Conservation (phyloP, 2,888 invertebrate genomes). For the Drosophila prolongata region DNA sequence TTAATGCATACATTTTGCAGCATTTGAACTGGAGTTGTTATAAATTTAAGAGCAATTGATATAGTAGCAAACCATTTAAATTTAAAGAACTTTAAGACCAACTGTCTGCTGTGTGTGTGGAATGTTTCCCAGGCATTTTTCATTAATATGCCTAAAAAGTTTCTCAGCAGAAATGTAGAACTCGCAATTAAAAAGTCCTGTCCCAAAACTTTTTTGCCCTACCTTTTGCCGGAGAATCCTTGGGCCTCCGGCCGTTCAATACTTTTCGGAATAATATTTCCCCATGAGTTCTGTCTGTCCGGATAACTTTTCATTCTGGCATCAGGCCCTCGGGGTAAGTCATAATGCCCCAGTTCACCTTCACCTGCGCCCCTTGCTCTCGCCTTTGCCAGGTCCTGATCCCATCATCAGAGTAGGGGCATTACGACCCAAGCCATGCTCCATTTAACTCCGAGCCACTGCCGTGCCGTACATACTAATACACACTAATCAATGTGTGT, state of each 20-base stretch:
- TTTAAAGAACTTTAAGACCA: neutral
- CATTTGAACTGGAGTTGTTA: neutral
- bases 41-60: neutral
- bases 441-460: constrained; percentile 62
- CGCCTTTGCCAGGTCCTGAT: constrained; percentile 24
- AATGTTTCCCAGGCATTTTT: constrained; percentile 36
- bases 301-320: constrained; percentile 51
- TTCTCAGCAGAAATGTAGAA: constrained; percentile 16
- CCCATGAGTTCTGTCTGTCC: constrained; percentile 12
- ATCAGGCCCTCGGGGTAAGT: constrained; percentile 4
- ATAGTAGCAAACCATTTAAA: no score
- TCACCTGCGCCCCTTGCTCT: neutral
- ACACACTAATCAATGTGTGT: constrained; percentile 49
- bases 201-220: constrained; percentile 4
- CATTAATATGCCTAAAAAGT: constrained; percentile 27
- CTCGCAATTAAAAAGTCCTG: constrained; percentile 34
- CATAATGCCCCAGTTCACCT: constrained; percentile 35
- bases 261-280: constrained; percentile 30
- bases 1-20: constrained; percentile 23
- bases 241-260: constrained; percentile 29
- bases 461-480: constrained; percentile 57
- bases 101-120: constrained; percentile 13
- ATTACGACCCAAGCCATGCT: constrained; percentile 58
- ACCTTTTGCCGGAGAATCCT: neutral
- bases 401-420: constrained; percentile 19